Conservation (phyloP, 2,113 vertebrate species). For the Cynoglossus semilaevis region DNA sequence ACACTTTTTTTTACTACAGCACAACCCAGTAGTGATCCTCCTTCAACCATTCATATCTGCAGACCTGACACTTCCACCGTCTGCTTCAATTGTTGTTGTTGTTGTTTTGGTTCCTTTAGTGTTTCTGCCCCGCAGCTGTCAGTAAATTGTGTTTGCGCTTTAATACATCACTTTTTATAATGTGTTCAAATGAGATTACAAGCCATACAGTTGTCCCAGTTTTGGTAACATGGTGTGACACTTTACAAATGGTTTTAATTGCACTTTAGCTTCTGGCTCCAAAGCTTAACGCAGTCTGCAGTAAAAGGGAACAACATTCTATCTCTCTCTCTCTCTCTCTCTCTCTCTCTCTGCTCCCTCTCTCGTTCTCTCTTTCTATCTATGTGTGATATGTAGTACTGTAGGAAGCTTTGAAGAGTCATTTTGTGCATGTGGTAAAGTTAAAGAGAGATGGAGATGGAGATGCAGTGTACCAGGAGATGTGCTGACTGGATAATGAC, state of each 20-base stretch:
- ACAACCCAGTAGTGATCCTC: constrained; percentile 13
- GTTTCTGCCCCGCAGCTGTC: constrained; percentile 40
- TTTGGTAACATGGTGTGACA: constrained; percentile 64
- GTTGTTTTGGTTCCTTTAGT: constrained; percentile 28
- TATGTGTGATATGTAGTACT: constrained; percentile 10
- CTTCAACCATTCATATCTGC: constrained; percentile 12
- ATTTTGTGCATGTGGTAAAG: constrained; percentile 43
- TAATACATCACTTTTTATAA: constrained; percentile 64
- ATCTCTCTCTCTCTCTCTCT: neutral
- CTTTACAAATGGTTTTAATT: constrained; percentile 72
- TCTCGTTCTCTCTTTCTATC: neutral
- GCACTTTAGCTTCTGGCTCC: constrained; percentile 59
- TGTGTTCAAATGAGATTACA: constrained; percentile 64
- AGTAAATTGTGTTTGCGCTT: constrained; percentile 43
- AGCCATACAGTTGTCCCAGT: constrained; percentile 61
- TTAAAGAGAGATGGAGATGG: constrained; percentile 37
- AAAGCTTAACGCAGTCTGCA: constrained; percentile 39
- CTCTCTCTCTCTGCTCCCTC: neutral
- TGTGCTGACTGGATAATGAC: constrained; percentile 82
- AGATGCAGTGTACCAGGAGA: constrained; percentile 59
- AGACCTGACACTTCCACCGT: neutral
- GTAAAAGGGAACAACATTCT: constrained; percentile 19
- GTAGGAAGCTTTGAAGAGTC: constrained; percentile 20
- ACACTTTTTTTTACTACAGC: too few species aligned
- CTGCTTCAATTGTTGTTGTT: too few species aligned